phyloP scores from a whole-genome alignment of 2,113 vertebrate genomes.

The Pleuronectes platessa region DNA sequence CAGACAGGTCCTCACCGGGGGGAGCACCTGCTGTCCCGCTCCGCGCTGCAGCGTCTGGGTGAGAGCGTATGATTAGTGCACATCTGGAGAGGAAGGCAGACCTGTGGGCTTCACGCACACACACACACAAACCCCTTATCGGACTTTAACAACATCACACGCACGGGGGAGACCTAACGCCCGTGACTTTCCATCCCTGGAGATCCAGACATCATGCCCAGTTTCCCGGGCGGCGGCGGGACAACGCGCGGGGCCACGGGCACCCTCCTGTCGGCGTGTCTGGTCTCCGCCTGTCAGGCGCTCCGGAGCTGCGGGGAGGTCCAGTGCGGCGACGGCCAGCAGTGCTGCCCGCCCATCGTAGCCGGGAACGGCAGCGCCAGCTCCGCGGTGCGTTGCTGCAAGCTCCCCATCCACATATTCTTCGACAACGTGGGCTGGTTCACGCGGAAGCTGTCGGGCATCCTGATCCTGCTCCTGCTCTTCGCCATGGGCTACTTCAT shows the following conservation, averaged over 20 bases:
- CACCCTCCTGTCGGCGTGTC: conserved; percentile 70
- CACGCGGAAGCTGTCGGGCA: conserved; percentile 90
- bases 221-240: conserved; percentile 64
- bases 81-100: conserved; percentile 42
- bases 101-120: conserved; percentile 24
- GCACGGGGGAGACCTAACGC: conserved; percentile 13
- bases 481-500: conserved; percentile 95
- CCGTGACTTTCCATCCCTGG: conserved; percentile 5
- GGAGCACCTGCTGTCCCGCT: conserved; percentile 69
- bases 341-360: conserved; percentile 83
- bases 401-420: conserved; percentile 86
- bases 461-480: conserved; percentile 90
- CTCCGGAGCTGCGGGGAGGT: conserved; percentile 84
- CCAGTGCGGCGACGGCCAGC: conserved; percentile 85
- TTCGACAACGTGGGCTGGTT: conserved; percentile 91
- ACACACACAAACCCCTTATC: conserved; percentile 35
- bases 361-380: conserved; percentile 79
- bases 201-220: conserved; percentile 68
- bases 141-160: conserved; percentile 13
- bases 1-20: conserved; percentile 45
- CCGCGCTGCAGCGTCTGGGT: conserved; percentile 45
- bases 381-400: conserved; percentile 84
- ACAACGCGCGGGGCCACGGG: conserved; percentile 55
- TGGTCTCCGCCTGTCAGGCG: conserved; percentile 76
- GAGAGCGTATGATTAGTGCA: conserved; percentile 38